Base-by-base conservation (phyloP, 2,113 vertebrate genomes). In the Urocitellus parryii region DNA sequence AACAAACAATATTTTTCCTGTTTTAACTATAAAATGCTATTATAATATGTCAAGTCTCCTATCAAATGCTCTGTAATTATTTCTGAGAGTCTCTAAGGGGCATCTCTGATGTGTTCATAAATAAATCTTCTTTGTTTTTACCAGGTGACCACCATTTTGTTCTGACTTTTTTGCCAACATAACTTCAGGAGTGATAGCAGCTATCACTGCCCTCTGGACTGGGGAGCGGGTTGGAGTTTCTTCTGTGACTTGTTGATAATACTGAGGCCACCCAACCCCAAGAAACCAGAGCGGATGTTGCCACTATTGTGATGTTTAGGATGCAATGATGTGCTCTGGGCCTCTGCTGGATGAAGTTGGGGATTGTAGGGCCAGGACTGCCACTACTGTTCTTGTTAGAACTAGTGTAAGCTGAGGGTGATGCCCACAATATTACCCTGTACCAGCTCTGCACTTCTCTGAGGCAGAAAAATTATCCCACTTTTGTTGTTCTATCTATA, bases 11-110 rank as follows among this genome's bases (percentile, higher is more conserved):
- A 91, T 70, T 87, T 39, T 74, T 96, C 87, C 78, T 0, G 11
- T 94, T 96, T 90, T 88, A 92, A 88, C 78, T 91, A 39, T 10
- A 85, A 84, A 45, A 61, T 79, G 17, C 45, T 90, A 51, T 45
- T 93, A 29, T 25, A 88, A 2, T 88, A 51, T 72, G 51, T 92
- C 25, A 8, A 82, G n/a, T 92, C 22, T 90, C 45, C 67, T 77
- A 76, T 91, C n/a, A 84, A 79, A 70, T 81, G 58, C 20, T 81
- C 14, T 32, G 11, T 45, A 74, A 5, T 78, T 88, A 48, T 67
- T 85, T 90, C 27, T 91, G 48, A 81, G 12, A 65, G 8, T 84
- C 73, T 63, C 56, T 65, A 88, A 84, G 27, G 13, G 34, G 20
- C n/a, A 87, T 63, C 81, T 88, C 79, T 82, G 58, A 72, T 88